Evolutionary conservation across 2,113 vertebrate genomes (phyloP), one percentile per base, ranked within the genome.

Genomic region (Boulengeromyrus knoepffleri): DNA sequence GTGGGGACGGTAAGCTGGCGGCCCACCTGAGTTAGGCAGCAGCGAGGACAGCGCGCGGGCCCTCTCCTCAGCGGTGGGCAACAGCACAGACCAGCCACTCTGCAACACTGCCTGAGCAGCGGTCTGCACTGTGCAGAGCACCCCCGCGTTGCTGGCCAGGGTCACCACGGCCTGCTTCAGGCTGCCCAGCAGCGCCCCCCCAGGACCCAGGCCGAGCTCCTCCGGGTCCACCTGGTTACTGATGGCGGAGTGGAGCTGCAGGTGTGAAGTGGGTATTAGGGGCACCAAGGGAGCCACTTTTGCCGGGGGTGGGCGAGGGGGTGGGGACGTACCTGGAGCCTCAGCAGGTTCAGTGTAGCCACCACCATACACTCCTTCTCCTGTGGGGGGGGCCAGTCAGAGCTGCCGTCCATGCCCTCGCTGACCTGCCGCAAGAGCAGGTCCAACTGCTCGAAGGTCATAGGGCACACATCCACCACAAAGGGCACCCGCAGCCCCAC

Each of bases 321-420:
- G 17, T 6, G 56, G 17, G 7, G 0, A 45, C 88, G 7, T 89
- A 99, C 99, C 98, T 99, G 99, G 27, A 99, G 97, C 56, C 98
- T 94, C 0, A 99, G 96, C 85, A 99, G 97, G 89, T 99, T 99
- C 91, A 99, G 96, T 0, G 97, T 97, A 5, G 98, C 96, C 46
- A 99, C 99, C 9, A 98, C 97, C 98, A 99, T 98, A 90, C 99
- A 99, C 90, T 99, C 99, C 90, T 99, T 98, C 92, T 99, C 99
- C 92, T 99, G 99, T 0, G 98, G 96, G 0, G 99, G 98, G 0
- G 99, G 99, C 99, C 99, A 99, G 92, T 99, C 99, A 6, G 97
- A 97, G 45, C 97, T 97, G 89, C 98, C 98, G 39, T 99, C 99
- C 98, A 99, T 98, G 27, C 97, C 98, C 92, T 99, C 98, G 31